phyloP scores from a whole-genome alignment of 2,797 vertebrate species.

The Rhinella marina region DNA sequence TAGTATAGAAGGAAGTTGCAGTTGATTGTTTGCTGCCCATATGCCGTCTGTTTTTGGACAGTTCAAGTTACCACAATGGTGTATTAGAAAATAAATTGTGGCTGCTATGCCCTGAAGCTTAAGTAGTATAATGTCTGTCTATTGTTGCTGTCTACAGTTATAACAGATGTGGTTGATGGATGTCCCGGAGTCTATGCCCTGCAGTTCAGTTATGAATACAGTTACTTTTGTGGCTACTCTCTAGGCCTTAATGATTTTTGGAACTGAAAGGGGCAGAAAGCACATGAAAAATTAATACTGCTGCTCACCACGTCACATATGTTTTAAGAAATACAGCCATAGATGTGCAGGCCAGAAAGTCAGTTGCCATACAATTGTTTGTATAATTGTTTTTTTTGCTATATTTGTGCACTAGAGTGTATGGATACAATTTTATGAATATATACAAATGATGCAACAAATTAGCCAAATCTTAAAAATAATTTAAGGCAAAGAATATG shows the following conservation, averaged over 20 bases:
- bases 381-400: not conserved
- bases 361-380: not conserved
- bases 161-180: slow-evolving; percentile 10
- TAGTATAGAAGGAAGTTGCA: not conserved
- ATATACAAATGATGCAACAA: not conserved
- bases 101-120: not conserved
- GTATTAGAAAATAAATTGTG: not conserved
- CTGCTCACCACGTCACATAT: not conserved
- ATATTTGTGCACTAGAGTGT: not conserved
- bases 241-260: not conserved
- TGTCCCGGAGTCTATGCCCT: not conserved
- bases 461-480: not conserved
- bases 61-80: not conserved
- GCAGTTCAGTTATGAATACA: not conserved
- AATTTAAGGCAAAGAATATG: not conserved
- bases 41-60: not conserved
- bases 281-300: slow-evolving; percentile 22
- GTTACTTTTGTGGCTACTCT: not conserved
- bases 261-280: not conserved
- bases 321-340: not conserved
- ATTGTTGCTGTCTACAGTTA: not conserved
- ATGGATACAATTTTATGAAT: not conserved
- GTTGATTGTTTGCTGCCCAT: not conserved
- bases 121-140: not conserved
- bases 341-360: not conserved